phyloP scores from a whole-genome alignment of 2,113 vertebrate genomes.

The Callithrix jacchus region DNA sequence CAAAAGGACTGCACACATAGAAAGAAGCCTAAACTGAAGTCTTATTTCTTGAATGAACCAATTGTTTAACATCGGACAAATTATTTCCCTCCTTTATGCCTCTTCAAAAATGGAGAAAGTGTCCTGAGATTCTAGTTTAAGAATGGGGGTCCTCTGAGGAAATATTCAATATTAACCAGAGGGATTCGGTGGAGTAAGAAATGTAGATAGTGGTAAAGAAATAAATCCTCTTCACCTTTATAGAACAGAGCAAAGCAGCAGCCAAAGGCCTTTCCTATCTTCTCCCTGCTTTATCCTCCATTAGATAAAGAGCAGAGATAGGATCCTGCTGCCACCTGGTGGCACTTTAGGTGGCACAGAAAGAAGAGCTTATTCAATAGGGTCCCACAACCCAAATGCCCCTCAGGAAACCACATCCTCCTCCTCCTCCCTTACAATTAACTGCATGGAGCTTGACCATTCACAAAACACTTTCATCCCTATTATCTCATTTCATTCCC shows the following conservation, averaged over 20 bases:
- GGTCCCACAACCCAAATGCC: neutral
- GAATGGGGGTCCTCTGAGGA: neutral
- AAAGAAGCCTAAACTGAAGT: neutral
- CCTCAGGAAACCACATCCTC: neutral
- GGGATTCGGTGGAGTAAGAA: neutral
- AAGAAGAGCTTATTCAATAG: neutral
- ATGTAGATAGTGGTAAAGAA: neutral
- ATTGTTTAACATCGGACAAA: constrained; percentile 14
- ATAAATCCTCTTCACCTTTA: neutral
- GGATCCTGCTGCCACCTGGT: constrained; percentile 69
- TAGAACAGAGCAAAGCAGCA: neutral
- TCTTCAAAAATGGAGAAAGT: neutral
- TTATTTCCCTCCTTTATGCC: neutral
- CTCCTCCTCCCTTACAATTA: neutral
- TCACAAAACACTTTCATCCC: neutral
- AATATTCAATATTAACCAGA: neutral
- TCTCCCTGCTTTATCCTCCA: neutral
- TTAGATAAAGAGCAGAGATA: neutral
- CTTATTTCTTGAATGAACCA: neutral
- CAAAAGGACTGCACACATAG: neutral
- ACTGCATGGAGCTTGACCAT: neutral
- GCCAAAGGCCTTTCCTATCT: neutral
- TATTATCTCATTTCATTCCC: neutral
- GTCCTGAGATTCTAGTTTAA: neutral
- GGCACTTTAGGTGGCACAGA: neutral